Conservation (phyloP, 35 echinoderm and acorn worm genomes). For the Apostichopus japonicus region DNA sequence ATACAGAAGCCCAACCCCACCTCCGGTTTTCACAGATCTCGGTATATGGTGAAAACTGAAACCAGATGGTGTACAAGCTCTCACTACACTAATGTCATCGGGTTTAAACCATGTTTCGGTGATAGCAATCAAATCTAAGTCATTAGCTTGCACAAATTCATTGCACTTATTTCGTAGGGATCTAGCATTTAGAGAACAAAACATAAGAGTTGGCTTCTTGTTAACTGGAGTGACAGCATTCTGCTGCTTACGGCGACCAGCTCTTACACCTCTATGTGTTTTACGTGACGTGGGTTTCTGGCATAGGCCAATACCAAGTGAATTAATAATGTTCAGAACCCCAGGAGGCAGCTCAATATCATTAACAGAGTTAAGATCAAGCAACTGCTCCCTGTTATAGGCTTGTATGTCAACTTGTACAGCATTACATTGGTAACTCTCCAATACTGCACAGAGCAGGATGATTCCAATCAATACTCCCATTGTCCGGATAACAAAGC, state of each 20-base stretch:
- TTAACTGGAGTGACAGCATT: not conserved
- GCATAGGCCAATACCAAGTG: not conserved
- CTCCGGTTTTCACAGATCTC: constrained; percentile 39
- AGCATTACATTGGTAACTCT: not conserved
- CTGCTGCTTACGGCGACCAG: not conserved
- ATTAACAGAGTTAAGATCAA: constrained; percentile 15
- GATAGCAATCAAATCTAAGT: constrained; percentile 68
- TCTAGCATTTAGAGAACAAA: constrained; percentile 32
- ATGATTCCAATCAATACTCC: not conserved
- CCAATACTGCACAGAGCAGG: not conserved
- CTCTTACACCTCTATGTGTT: not conserved
- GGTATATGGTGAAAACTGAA: constrained; percentile 60
- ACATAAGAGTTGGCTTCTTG: not conserved
- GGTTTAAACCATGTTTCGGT: constrained; percentile 72
- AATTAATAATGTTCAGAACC: constrained; percentile 21
- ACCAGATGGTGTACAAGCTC: constrained; percentile 40
- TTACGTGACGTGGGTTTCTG: not conserved
- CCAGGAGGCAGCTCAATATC: not conserved
- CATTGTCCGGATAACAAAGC: not conserved
- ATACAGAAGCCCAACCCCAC: too few relatives aligned
- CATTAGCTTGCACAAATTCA: constrained; percentile 54
- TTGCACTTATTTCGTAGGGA: constrained; percentile 61
- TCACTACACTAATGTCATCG: constrained; percentile 19
- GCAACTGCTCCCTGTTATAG: not conserved
- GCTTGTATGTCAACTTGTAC: not conserved